A percentile compares a stretch with the other conserved stretches of the same genome.
phyloP scores from a whole-genome alignment of 2,797 vertebrate species.

The Emydoidea blandingii region DNA sequence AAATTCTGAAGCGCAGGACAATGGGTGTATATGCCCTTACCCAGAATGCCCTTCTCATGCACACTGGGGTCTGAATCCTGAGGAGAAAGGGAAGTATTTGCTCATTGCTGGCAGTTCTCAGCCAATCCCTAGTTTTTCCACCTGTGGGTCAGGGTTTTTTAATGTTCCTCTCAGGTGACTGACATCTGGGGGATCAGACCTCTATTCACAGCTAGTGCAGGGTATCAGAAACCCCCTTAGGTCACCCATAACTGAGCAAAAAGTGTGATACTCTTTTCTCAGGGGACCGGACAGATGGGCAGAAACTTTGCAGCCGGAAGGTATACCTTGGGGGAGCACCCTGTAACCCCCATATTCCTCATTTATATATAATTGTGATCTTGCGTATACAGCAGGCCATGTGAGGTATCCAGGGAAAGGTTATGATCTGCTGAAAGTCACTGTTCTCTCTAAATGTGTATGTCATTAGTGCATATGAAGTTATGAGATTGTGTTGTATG shows the following conservation, averaged over 20 bases:
- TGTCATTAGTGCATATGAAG: too few relatives aligned
- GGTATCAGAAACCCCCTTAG: too few relatives aligned
- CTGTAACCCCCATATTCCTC: too few relatives aligned
- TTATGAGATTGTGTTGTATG: too few relatives aligned
- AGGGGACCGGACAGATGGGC: background rate
- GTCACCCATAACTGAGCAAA: background rate
- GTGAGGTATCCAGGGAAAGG: too few relatives aligned
- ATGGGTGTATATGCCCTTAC: background rate
- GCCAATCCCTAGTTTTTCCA: background rate
- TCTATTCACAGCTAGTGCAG: background rate
- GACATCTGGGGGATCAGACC: background rate
- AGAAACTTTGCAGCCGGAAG: fast-evolving
- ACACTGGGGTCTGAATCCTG: fast-evolving
- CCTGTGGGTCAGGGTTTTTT: background rate
- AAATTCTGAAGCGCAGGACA: background rate
- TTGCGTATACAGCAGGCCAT: too few relatives aligned
- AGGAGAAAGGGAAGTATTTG: background rate
- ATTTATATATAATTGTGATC: too few relatives aligned
- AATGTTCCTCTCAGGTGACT: background rate
- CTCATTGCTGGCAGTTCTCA: background rate
- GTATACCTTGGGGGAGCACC: too few relatives aligned
- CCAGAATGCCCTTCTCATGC: fast-evolving
- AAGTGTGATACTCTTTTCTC: background rate
- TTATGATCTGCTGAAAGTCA: too few relatives aligned
- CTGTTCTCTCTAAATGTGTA: too few relatives aligned